Percentiles rank a stretch among this genome's conserved stretches.
phyloP scores from a whole-genome alignment of 2,888 invertebrate genomes.

The Tolmerus cingulatus region DNA sequence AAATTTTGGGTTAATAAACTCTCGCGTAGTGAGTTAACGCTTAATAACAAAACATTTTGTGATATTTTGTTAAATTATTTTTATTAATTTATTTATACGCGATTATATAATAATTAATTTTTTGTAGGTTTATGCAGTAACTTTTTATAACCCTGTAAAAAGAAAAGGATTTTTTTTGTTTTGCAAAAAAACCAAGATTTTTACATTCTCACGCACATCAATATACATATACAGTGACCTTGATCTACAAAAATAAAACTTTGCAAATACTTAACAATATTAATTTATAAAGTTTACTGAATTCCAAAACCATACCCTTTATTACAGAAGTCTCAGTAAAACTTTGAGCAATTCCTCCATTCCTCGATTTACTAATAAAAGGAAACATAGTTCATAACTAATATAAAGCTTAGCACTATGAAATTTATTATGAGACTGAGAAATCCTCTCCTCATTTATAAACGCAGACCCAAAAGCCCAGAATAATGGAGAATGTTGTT shows the following conservation, averaged over 20 bases:
- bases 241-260: neutral
- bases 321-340: neutral
- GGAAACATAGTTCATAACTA: neutral
- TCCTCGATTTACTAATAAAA: neutral
- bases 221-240: neutral
- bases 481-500: neutral
- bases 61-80: no score
- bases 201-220: no score
- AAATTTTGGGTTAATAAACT: no score
- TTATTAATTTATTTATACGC: no score
- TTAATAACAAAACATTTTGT: no score
- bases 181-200: no score
- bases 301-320: neutral
- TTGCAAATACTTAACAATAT: neutral
- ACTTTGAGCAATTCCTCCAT: neutral
- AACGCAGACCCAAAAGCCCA: neutral
- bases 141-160: no score
- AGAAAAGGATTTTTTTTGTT: no score
- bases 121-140: no score
- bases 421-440: neutral
- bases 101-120: no score
- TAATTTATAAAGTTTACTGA: neutral
- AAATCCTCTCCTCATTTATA: neutral
- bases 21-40: no score
- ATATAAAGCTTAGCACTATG: neutral